Evolutionary conservation across 1,140 invertebrate species (phyloP), one percentile per base, ranked within the genome.

Genomic region (Penaeus vannamei): DNA sequence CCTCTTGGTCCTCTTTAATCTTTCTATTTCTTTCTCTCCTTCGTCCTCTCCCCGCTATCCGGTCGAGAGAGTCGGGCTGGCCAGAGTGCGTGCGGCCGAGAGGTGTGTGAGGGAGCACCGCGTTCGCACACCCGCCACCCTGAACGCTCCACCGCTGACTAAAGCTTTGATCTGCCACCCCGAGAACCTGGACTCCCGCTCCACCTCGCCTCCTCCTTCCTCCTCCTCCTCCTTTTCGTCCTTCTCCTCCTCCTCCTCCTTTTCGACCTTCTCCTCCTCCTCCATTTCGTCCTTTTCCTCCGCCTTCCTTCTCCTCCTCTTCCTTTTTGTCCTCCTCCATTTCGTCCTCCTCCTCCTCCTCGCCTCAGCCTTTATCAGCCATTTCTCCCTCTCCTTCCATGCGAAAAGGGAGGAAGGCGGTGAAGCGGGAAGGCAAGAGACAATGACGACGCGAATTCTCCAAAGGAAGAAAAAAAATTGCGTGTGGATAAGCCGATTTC

Each of bases 101-200:
- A 59, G n/a, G 23, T 76, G 69, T 60, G 53, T 77, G 69, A 20
- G 32, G 69, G 84, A 76, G 69, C 84, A 22, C 72, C 23, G 46
- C 64, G 53, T 42, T 60, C 36, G 53, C 66, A 85, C 84, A 29
- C 46, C 84, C 84, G 84, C 69, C 84, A 29, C 84, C 84, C 84
- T 46, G 46, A 64, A 77, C 69, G 69, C 42, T 85, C 23, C 84
- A 76, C 69, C 69, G 46, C 84, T 29, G 32, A 85, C 84, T 85
- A 76, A 46, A 72, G 46, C 46, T 77, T 53, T 53, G 79, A 81
- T 81, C 79, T 46, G n/a, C 83, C 84, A 26, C 84, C 64, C 14
- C 84, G 10, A 32, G 60, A 32, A 42, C 83, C 36, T 61, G 32
- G 19, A 23, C 32, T 26, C 53, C 62, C 36, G 42, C 7, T 72